These are phyloP conservation scores for Vollenhovia emeryi DNA, from an alignment of 1,140 invertebrate genomes.

Conservation along the genomic window DNA sequence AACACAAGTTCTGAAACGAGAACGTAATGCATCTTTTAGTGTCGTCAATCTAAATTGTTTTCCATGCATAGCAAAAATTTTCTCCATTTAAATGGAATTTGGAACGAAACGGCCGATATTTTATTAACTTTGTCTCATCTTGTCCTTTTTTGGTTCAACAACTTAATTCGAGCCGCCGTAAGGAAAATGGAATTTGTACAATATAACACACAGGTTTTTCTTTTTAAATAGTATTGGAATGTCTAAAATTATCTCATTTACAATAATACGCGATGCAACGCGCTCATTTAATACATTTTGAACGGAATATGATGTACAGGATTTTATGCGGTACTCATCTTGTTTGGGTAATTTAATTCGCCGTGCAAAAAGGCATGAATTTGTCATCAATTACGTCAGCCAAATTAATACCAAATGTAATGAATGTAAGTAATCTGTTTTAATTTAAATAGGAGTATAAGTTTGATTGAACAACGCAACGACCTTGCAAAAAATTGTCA, in stretches of 20 bases:
- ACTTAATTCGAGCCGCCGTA: slow-evolving; percentile 36
- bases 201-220: neutral
- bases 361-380: neutral
- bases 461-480: neutral
- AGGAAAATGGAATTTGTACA: slow-evolving; percentile 13
- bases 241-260: slow-evolving; percentile 9
- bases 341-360: slow-evolving; percentile 21
- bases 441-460: neutral
- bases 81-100: neutral
- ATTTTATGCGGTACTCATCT: neutral
- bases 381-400: neutral
- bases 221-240: neutral
- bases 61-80: neutral
- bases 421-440: slow-evolving; percentile 27
- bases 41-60: neutral
- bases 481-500: neutral
- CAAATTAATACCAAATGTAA: slow-evolving; percentile 8
- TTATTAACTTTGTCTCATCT: neutral
- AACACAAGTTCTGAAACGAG: neutral
- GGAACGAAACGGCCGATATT: neutral
- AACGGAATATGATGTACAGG: neutral
- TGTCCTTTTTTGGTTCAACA: neutral
- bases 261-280: neutral
- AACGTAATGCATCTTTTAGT: neutral
- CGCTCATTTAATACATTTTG: neutral